Conservation (phyloP, 2,113 vertebrate species). For the Myrmecophaga tridactyla region DNA sequence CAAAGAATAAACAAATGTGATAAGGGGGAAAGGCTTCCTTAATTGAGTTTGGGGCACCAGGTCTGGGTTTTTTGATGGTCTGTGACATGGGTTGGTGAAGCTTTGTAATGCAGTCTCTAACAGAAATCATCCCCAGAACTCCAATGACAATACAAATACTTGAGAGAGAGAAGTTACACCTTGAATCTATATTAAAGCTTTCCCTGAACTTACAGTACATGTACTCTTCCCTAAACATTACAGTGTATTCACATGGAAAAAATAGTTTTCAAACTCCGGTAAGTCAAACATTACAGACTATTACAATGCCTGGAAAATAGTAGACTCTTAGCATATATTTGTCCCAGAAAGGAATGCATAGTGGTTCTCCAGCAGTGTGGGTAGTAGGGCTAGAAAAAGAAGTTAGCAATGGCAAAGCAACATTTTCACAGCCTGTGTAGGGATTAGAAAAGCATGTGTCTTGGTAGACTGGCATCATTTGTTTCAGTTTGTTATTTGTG, state of each 20-base stretch:
- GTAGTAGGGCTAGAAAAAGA: background rate
- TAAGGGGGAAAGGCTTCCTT: background rate
- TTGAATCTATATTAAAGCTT: background rate
- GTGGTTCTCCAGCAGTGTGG: background rate
- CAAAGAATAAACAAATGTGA: background rate
- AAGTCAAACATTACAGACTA: background rate
- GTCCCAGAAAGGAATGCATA: background rate
- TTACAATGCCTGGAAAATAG: background rate
- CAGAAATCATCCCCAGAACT: background rate
- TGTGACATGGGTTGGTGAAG: background rate
- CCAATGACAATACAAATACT: background rate
- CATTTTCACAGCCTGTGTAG: background rate
- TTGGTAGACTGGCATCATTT: background rate
- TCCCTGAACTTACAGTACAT: too few relatives aligned
- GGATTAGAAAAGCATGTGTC: background rate
- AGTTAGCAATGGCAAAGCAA: background rate
- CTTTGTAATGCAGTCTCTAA: background rate
- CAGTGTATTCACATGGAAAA: background rate
- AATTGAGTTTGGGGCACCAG: background rate
- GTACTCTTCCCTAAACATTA: background rate
- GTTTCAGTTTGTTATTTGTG: background rate
- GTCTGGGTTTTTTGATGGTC: background rate
- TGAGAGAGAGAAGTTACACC: background rate
- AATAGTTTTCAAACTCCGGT: background rate
- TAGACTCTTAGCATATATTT: background rate